phyloP scores from a whole-genome alignment of 2,113 vertebrate genomes.

The Clarias macrocephalus region DNA sequence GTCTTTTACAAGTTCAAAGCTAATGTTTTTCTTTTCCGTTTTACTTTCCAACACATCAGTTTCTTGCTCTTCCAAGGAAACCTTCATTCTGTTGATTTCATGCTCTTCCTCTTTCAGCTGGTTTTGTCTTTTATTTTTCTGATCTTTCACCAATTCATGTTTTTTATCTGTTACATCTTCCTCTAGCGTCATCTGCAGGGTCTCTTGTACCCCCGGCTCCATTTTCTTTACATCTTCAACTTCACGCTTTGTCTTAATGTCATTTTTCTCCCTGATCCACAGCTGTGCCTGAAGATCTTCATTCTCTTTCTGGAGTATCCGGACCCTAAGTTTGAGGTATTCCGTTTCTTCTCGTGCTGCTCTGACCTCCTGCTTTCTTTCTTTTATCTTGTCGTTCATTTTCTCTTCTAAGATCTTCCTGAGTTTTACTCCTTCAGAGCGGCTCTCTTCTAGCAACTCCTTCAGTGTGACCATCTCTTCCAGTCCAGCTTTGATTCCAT shows the following conservation, averaged over 20 bases:
- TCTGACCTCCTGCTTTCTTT: conserved; percentile 49
- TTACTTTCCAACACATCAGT: neutral
- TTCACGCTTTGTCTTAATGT: conserved; percentile 26
- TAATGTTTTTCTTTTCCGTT: neutral
- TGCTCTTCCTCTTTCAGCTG: conserved; percentile 40
- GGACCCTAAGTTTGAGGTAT: conserved; percentile 55
- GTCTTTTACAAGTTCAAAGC: neutral
- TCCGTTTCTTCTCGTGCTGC: conserved; percentile 45
- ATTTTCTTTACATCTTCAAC: conserved; percentile 26
- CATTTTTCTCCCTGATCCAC: conserved; percentile 6
- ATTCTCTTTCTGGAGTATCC: conserved; percentile 54
- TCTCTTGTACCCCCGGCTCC: conserved; percentile 16
- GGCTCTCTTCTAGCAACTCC: conserved; percentile 66
- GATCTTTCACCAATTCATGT: conserved; percentile 8
- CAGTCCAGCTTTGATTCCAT: conserved; percentile 56
- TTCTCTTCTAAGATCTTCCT: conserved; percentile 57
- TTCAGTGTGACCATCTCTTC: conserved; percentile 65
- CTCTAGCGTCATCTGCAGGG: conserved; percentile 27
- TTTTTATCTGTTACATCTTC: conserved; percentile 27
- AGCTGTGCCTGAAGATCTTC: conserved; percentile 39
- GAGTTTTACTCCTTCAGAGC: conserved; percentile 63
- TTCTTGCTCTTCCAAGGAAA: conserved; percentile 34
- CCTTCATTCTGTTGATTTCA: conserved; percentile 27
- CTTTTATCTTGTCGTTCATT: conserved; percentile 55
- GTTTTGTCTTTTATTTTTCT: conserved; percentile 12